Evolutionary conservation across 2,888 invertebrate genomes (phyloP).

Genomic region (Leptinotarsa rubiginosa): DNA sequence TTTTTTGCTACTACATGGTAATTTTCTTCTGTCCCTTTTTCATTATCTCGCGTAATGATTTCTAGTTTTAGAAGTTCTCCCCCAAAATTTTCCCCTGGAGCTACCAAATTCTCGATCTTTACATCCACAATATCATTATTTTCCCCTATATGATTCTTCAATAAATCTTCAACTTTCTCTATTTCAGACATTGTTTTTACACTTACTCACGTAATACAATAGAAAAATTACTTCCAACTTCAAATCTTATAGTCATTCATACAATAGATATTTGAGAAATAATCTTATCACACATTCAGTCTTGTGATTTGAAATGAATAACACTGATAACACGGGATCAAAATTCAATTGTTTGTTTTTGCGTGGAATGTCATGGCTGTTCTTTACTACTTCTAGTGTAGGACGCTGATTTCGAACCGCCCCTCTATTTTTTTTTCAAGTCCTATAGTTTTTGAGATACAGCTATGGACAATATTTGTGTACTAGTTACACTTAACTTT

Average conservation of each 20-base stretch:
- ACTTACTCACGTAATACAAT: neutral
- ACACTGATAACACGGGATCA: no score
- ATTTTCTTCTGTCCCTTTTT: neutral
- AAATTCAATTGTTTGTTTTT: no score
- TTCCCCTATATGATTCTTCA: constrained; percentile 4
- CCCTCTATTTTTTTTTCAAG: no score
- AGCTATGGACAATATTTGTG: no score
- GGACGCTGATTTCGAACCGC: no score
- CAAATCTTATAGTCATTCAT: neutral
- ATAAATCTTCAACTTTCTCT: constrained; percentile 19
- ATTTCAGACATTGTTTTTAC: neutral
- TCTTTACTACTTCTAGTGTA: no score
- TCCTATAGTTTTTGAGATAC: no score
- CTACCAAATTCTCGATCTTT: constrained; percentile 10
- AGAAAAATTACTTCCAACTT: neutral
- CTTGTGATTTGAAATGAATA: no score
- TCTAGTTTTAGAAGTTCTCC: constrained; percentile 28
- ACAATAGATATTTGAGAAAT: neutral
- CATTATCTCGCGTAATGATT: neutral
- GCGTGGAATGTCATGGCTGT: no score
- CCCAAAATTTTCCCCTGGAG: constrained; percentile 27
- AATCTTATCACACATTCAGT: no score
- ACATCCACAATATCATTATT: constrained; percentile 2
- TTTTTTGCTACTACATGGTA: constrained; percentile 38
- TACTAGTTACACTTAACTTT: no score